Evolutionary conservation across 1,140 invertebrate genomes (phyloP).

Genomic region (Leptopilina clavipes): DNA sequence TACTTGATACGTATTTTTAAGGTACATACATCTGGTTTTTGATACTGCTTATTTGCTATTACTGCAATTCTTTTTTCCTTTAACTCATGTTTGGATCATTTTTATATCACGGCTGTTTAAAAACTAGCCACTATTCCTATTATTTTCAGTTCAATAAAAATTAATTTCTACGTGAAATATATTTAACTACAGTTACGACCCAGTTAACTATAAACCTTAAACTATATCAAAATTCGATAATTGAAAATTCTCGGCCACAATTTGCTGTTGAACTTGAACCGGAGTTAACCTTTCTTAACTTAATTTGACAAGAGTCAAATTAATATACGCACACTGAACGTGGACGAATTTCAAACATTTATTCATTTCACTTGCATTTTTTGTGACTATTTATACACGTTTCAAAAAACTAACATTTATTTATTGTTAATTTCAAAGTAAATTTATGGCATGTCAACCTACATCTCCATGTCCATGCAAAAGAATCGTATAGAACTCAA

Average conservation of each 20-base stretch:
- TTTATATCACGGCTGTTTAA: not conserved
- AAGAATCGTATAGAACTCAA: conserved; percentile 19
- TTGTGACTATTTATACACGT: not conserved
- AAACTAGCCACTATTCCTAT: not conserved
- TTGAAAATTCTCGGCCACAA: conserved; percentile 11
- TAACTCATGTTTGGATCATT: no score
- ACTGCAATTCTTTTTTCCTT: not conserved
- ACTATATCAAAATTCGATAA: not conserved
- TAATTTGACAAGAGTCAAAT: not conserved
- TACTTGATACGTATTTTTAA: not conserved
- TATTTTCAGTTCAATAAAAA: no score
- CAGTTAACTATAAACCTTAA: not conserved
- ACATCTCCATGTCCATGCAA: conserved; percentile 45
- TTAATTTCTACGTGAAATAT: not conserved
- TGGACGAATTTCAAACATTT: no score
- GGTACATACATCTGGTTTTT: not conserved
- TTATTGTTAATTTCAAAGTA: conserved; percentile 2
- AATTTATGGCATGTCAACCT: conserved; percentile 43
- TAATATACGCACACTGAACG: not conserved
- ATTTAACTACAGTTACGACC: not conserved
- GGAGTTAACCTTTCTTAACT: conserved; percentile 18
- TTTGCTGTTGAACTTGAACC: conserved; percentile 29
- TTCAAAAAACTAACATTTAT: not conserved
- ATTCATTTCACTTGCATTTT: not conserved
- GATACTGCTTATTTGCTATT: not conserved